Evolutionary conservation across 2,888 invertebrate genomes (phyloP).

Genomic region (Adela reaumurella): DNA sequence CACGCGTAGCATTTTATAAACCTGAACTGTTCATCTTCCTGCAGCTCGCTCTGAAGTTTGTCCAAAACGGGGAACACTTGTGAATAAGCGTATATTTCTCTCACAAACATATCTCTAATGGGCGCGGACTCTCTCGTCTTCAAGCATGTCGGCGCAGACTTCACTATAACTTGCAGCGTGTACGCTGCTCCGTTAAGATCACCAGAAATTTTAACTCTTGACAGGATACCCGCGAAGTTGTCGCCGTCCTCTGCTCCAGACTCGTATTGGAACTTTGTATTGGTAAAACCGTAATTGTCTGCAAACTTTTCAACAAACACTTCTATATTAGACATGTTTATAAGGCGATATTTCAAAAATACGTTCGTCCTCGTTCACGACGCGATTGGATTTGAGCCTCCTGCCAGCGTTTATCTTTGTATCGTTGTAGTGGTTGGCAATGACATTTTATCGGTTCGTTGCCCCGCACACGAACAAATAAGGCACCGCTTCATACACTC

Average conservation of each 20-base stretch:
- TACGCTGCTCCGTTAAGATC: background rate
- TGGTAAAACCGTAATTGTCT: background rate
- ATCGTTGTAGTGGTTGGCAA: too few species aligned
- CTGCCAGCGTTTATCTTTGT: too few species aligned
- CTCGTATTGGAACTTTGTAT: background rate
- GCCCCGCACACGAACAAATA: too few species aligned
- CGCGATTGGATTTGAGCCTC: too few species aligned
- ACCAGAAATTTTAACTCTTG: background rate
- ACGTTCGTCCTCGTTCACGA: too few species aligned
- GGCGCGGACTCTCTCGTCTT: background rate
- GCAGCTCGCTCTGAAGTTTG: background rate
- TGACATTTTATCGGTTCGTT: too few species aligned
- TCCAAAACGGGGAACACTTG: slow-evolving; percentile 1
- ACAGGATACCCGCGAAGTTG: slow-evolving; percentile 3
- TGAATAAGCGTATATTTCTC: slow-evolving; percentile 2
- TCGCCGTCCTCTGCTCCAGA: slow-evolving; percentile 3
- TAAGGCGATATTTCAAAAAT: too few species aligned
- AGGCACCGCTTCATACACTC: too few species aligned
- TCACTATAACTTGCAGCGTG: background rate
- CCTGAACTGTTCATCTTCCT: background rate
- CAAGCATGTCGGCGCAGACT: slow-evolving; percentile 1
- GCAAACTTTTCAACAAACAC: slow-evolving; percentile 1
- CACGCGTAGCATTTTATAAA: background rate
- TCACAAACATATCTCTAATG: background rate
- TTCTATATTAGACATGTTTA: background rate